Evolutionary conservation across 2,797 vertebrate genomes (phyloP), one percentile per base, ranked within the genome.

Genomic region (Microtus californicus): DNA sequence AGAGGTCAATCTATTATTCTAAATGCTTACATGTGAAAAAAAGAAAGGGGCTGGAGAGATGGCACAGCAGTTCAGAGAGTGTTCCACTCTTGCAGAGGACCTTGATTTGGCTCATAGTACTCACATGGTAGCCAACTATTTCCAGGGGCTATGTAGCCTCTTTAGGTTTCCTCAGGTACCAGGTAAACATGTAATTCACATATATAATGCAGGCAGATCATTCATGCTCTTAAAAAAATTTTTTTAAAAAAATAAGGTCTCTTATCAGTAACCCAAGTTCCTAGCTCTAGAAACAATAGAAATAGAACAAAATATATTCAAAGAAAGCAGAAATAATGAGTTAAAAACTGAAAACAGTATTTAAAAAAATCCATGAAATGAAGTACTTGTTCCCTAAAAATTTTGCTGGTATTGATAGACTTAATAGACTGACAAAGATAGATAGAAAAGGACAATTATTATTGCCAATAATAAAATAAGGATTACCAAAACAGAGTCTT

Each of bases 231-330:
- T 77, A 77, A n/a, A n/a, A n/a, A n/a, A 48, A 45, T 2, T 45
- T 74, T 67, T 17, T 17, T 54, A 7, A 34, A n/a, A 69, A 69
- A 3, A 69, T n/a, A n/a, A 37, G 1, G 21, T 94, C n/a, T 96
- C 17, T 59, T 56, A 34, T 90, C 31, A 89, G 5, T 91, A 91
- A 89, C 71, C 15, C 14, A 86, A 59, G 15, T 65, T 93, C 74
- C 43, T 91, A 37, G 15, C 11, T 87, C 8, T 78, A 65, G 31
- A 90, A 87, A 65, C 71, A 31, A 74, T 45, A 25, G 34, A 34
- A 54, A 78, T 29, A 12, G 25, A 90, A 27, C n/a, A 86, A 88
- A 34, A 91, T 83, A n/a, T 71, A 90, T 31, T 87, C 13, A 90
- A 56, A 77, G 23, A 15, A 95, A 73, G 73, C 31, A 87, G 29